Conservation (phyloP, 1,140 invertebrate genomes). For the Diorhabda elongata region DNA sequence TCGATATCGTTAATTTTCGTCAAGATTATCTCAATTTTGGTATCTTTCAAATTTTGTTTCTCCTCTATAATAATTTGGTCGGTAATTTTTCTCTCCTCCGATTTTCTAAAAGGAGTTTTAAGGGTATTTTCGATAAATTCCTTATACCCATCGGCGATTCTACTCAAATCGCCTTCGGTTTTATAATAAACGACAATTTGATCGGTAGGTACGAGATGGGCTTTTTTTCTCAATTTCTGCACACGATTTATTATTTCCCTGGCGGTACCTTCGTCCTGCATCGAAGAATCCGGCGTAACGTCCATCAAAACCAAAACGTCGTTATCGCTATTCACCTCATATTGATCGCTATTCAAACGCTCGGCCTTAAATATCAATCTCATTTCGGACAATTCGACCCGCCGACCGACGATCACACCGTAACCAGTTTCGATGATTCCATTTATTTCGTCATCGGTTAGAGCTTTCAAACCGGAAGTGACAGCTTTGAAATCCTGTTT, state of each 20-base stretch:
- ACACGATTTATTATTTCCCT: slow-evolving; percentile 95
- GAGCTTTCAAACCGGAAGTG: slow-evolving; percentile 72
- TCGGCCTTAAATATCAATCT: slow-evolving; percentile 75
- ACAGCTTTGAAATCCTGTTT: slow-evolving; percentile 89
- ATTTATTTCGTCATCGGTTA: slow-evolving; percentile 79
- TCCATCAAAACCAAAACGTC: slow-evolving; percentile 78
- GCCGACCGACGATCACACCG: slow-evolving; percentile 71
- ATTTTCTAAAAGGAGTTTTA: slow-evolving; percentile 65
- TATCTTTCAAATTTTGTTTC: slow-evolving; percentile 64
- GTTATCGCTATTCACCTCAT: slow-evolving; percentile 87
- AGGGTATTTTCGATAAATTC: slow-evolving; percentile 78
- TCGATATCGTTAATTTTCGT: slow-evolving; percentile 52
- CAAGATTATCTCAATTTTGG: slow-evolving; percentile 57
- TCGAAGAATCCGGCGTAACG: slow-evolving; percentile 76
- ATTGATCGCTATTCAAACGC: slow-evolving; percentile 58
- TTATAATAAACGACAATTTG: slow-evolving; percentile 82
- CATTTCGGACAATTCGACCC: slow-evolving; percentile 76
- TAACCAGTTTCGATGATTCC: slow-evolving; percentile 68
- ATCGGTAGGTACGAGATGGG: slow-evolving; percentile 88
- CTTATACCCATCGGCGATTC: slow-evolving; percentile 65
- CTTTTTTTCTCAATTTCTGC: slow-evolving; percentile 96
- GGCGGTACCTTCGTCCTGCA: slow-evolving; percentile 88
- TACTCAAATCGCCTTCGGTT: slow-evolving; percentile 56
- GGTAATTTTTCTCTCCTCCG: slow-evolving; percentile 37
- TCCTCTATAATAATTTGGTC: slow-evolving; percentile 68